Conservation (phyloP, 1,140 invertebrate genomes). For the Drosophila willistoni region DNA sequence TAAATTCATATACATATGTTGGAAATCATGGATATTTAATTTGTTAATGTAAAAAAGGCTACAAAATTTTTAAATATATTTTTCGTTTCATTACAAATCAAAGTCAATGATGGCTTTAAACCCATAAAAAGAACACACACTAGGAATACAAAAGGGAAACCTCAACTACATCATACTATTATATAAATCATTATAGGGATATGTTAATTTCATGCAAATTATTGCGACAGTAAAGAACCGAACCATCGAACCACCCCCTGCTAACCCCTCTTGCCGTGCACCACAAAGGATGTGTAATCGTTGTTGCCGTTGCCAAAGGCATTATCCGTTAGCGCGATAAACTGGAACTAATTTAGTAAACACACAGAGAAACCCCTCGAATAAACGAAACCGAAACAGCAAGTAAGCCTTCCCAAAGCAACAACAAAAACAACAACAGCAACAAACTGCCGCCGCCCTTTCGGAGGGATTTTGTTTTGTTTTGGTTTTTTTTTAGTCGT, state of each 20-base stretch:
- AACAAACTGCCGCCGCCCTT: conserved; percentile 11
- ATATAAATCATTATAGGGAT: conserved; percentile 12
- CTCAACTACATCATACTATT: background rate
- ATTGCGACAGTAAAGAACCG: background rate
- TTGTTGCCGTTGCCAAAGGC: conserved; percentile 19
- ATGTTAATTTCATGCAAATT: conserved; percentile 59
- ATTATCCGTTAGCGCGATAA: conserved; percentile 61
- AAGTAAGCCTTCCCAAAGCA: conserved; percentile 9
- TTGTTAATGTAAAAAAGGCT: too few species aligned
- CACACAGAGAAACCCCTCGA: conserved; percentile 36
- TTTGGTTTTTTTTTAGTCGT: background rate
- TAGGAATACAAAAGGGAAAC: background rate
- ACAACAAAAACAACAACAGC: background rate
- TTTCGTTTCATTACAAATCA: background rate
- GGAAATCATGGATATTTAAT: too few species aligned
- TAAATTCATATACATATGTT: too few species aligned
- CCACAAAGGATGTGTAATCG: conserved; percentile 10
- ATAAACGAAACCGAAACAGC: conserved; percentile 41
- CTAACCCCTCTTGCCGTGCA: background rate
- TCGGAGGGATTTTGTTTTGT: conserved; percentile 5
- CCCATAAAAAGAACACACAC: background rate
- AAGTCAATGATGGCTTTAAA: background rate
- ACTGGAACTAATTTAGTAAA: conserved; percentile 70
- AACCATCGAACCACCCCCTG: background rate
- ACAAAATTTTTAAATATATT: too few species aligned